Evolutionary conservation across 2,888 invertebrate species (phyloP), one percentile per base, ranked within the genome.

Genomic region (Drosophila tanythrix): DNA sequence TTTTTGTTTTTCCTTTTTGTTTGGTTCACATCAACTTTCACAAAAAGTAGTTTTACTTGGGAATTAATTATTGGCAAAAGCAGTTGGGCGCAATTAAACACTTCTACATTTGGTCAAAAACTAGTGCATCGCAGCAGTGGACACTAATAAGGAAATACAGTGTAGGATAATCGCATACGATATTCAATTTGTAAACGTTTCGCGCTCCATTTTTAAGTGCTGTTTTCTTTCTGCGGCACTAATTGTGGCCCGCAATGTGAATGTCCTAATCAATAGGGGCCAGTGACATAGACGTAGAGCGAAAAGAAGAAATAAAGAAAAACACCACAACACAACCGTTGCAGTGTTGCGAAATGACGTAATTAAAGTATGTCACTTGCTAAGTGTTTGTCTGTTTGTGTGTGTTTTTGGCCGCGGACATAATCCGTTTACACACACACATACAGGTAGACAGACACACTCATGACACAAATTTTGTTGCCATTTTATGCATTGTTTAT

Each of bases 1-100:
- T 60, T 69, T 56, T 25, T 48, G 40, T 36, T 21, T 21, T 27
- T 5, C 0, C 40, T 60, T 58, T 70, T 53, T 29, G 64, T 51
- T 74, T 81, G 36, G 88, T 76, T 88, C 75, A 85, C 80, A 88
- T 70, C 64, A 83, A 88, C 85, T 85, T 85, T 85, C 85, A 88
- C 85, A 88, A 85, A 88, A 57, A 52, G 58, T 68, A 69, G 25
- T 58, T 35, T 35, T 48, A 51, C 21, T 25, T n/a, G 50, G 53
- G 69, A 79, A 88, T 85, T 85, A 81, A 88, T 88, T 84, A 79
- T 71, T 76, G 67, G 72, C 79, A 87, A 76, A 79, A 81, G 66
- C 81, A 79, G 68, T 81, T 82, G 69, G 61, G 71, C 66, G 74
- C 79, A 72, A 72, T 74, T 74, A 74, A 79, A 78, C 70, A 70